Evolutionary conservation across 2,113 vertebrate genomes (phyloP), one percentile per base, ranked within the genome.

Genomic region (Phocoena phocoena): DNA sequence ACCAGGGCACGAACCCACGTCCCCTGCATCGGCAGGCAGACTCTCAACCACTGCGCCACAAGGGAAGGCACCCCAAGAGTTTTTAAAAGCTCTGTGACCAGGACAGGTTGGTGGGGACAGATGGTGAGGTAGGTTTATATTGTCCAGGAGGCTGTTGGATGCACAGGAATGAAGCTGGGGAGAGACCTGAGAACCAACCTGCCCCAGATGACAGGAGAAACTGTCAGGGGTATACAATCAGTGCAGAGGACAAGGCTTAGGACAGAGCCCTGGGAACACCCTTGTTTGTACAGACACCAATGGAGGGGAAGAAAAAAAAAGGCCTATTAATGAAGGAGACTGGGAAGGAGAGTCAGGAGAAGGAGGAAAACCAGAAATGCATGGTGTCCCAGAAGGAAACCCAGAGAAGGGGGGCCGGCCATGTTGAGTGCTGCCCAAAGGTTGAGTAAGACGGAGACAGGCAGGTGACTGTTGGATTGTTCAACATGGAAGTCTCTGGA

Each of bases 291-390:
- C 14, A 76, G 65, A 33, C 11, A n/a, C 60, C 10, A 1, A 47
- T 36, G 67, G 4, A 74, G 65, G 74, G 44, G 2, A 2, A 2
- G 17, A 74, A 81, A 76, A 70, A 76, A 70, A 36, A 70, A 44
- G 82, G 28, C 74, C 82, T 76, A 91, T 91, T 96, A 82, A 70
- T 82, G 36, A 38, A 36, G 41, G 23, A 55, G 63, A 38, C 28
- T 10, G 18, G 36, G 53, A 68, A n/a, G 73, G 63, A 63, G 82
- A 62, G 41, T 12, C 67, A 67, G 67, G 33, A 76, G 92, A 20
- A 73, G 67, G 74, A 80, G 63, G 74, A 53, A 38, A 87, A 77
- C 58, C 88, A 81, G 88, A 73, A 73, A 65, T 33, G 65, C 55
- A 12, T 1, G 53, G 28, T 5, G 6, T 36, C 82, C 33, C 10